Base-by-base conservation (phyloP, 1,140 invertebrate genomes). In the Drosophila prosaltans region DNA sequence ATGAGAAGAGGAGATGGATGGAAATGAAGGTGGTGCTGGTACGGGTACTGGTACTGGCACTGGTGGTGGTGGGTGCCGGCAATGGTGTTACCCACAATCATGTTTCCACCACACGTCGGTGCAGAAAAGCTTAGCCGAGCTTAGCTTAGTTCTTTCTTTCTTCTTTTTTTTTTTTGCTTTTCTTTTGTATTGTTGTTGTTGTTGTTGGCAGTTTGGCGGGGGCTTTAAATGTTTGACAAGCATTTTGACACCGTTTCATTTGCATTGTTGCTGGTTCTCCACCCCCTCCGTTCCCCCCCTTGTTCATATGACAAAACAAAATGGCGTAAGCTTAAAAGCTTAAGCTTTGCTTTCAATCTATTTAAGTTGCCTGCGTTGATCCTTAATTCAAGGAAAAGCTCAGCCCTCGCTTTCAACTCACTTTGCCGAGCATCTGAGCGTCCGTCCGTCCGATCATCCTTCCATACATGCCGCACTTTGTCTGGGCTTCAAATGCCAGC, bases 211-310 rank as follows among this genome's bases (percentile, higher is more conserved):
- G 67, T 59, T 59, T 69, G 43, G 68, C 68, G 75, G 72, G 69
- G 69, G 77, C 70, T 72, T 59, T 39, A 64, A 64, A 66, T 69
- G 71, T 63, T 67, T 78, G 81, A 84, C 81, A 84, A 84, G 81
- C 78, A 84, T 84, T 84, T 84, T 84, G 74, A 84, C 81, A 84
- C 81, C 77, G 81, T 79, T 75, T 72, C 58, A 28, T 65, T 72
- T 59, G 32, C 61, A 3, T 65, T 60, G 41, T 48, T 70, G 2
- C 16, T 28, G 11, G n/a, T 11, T 11, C 59, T 67, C 43, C 4
- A 43, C 24, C 7, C 9, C 1, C 28, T 41, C 61, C 4, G 24
- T 45, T 40, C 41, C 9, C 10, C 21, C 10, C 10, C 2, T 41
- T 48, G 16, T 48, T 21, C 45, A 9, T 24, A 24, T 48, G 45